Evolutionary conservation across 2,113 vertebrate species (phyloP), one percentile per base, ranked within the genome.

Genomic region (Ophthalmolycus amberensis): DNA sequence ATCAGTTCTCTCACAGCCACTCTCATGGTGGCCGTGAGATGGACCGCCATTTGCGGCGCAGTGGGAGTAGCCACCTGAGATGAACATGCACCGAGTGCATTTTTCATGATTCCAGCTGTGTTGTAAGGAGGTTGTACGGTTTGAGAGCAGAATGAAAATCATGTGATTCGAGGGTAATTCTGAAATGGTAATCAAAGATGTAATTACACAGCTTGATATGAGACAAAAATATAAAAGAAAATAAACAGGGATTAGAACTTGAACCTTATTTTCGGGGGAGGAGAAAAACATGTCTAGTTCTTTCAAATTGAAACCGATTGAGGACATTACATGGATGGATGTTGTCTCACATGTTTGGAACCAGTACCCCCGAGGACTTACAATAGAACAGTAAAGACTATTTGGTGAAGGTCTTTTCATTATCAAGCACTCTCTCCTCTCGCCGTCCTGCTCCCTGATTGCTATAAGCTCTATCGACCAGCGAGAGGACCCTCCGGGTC

Each of bases 331-430:
- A 64, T 46, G 18, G 58, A 58, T 44, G n/a, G 34, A 79, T 75
- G 52, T 38, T 81, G 37, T 20, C n/a, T 70, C 9, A 59, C 32
- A 20, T 58, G 50, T 67, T 42, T 72, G n/a, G 59, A 14, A 71
- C 16, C 29, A 22, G 5, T 29, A 1, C 34, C 6, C 18, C 18
- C 3, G 10, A 38, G n/a, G 65, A 70, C 5, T 0, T 6, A 44
- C 40, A 42, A 54, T 29, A 62, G 63, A 52, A 69, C 63, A 84
- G 54, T 42, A 50, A 66, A 66, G 34, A 40, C 71, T 64, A 71
- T 79, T 16, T 54, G 40, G 16, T 63, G 64, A 85, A 78, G 74
- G 83, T 83, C 56, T 78, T 84, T 87, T 86, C 67, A 38, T 79
- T 83, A 80, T 79, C 38, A 85, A 11, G 67, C 64, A n/a, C 32